phyloP scores from a whole-genome alignment of 37 sponge, comb jelly and placozoan species.

The Mnemiopsis leidyi region DNA sequence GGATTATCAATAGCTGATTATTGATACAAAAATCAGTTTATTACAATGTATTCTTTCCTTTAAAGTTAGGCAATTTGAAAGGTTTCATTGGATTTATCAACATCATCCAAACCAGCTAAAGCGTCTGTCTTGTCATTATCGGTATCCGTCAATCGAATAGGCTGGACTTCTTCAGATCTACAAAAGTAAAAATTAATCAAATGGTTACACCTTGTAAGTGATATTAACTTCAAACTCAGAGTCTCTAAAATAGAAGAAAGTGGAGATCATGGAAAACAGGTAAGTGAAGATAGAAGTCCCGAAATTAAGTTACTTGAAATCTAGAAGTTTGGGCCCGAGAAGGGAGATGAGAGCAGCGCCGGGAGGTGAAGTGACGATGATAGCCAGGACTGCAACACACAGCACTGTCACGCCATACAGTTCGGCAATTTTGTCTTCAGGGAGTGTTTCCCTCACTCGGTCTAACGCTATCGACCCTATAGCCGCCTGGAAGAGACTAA shows the following conservation, averaged over 20 bases:
- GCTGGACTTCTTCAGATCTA: background rate
- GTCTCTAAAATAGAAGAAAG: too few relatives aligned
- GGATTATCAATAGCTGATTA: too few relatives aligned
- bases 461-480: constrained; percentile 82
- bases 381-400: constrained; percentile 83
- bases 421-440: background rate
- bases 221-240: too few relatives aligned
- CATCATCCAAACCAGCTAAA: background rate
- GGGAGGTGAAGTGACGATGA: constrained; percentile 83
- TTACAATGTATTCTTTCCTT: too few relatives aligned
- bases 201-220: too few relatives aligned
- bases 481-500: constrained; percentile 83
- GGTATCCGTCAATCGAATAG: background rate
- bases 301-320: background rate
- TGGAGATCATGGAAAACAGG: too few relatives aligned
- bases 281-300: too few relatives aligned
- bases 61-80: too few relatives aligned
- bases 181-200: too few relatives aligned
- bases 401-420: constrained; percentile 69
- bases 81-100: background rate
- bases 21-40: too few relatives aligned
- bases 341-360: constrained; percentile 78
- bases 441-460: constrained; percentile 41
- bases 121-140: background rate
- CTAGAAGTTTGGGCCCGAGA: constrained; percentile 77